Percentiles rank a stretch among this genome's conserved stretches.
These are phyloP conservation scores for Aleiodes leptofemur DNA, from an alignment of 2,888 invertebrate genomes.

Conservation along the genomic window DNA sequence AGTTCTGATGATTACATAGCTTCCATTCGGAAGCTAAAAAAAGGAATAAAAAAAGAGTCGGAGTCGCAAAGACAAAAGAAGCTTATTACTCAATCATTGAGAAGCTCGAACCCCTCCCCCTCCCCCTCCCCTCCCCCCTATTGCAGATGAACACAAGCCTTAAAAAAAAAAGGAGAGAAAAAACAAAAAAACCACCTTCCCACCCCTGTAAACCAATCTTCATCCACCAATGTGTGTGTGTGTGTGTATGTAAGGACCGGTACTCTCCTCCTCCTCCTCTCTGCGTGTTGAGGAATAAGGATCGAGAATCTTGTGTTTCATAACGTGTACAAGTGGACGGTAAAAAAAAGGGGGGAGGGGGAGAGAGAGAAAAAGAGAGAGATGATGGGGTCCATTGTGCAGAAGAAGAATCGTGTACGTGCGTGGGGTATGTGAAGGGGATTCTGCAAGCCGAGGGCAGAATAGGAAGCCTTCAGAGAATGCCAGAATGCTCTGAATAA, in stretches of 20 bases:
- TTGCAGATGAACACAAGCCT: constrained; percentile 50
- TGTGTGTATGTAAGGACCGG: constrained; percentile 42
- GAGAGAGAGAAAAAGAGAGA: constrained; percentile 20
- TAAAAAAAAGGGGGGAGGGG: too few relatives aligned
- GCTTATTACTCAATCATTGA: constrained; percentile 61
- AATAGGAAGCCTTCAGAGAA: neutral
- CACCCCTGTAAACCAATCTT: constrained; percentile 35
- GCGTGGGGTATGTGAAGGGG: constrained; percentile 20
- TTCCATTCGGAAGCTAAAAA: too few relatives aligned
- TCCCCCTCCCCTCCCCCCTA: constrained; percentile 35
- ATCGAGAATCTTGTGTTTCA: constrained; percentile 38
- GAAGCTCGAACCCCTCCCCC: neutral
- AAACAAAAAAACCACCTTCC: constrained; percentile 31
- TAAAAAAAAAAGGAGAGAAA: neutral
- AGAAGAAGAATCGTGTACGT: constrained; percentile 19
- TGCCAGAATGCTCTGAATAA: neutral
- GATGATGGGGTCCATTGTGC: constrained; percentile 36
- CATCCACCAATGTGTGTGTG: constrained; percentile 21
- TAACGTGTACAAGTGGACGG: constrained; percentile 26
- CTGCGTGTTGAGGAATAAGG: constrained; percentile 36
- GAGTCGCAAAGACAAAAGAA: constrained; percentile 66
- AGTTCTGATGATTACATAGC: too few relatives aligned
- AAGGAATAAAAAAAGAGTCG: constrained; percentile 46
- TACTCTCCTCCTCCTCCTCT: constrained; percentile 30
- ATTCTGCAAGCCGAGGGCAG: neutral